phyloP scores from a whole-genome alignment of 2,797 vertebrate genomes.

The Schizopygopsis pylzovi region DNA sequence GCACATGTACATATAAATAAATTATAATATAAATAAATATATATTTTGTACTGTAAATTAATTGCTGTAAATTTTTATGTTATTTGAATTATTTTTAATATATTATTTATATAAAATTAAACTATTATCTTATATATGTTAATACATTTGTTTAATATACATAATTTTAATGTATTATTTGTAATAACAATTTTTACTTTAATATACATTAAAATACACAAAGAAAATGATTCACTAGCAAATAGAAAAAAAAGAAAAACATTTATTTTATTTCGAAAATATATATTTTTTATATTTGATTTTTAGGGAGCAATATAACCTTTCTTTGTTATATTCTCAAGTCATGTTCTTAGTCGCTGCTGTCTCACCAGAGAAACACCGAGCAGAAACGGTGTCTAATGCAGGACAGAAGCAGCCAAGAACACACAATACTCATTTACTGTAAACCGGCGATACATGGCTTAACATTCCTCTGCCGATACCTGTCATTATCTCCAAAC shows the following conservation, averaged over 20 bases:
- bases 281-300: not conserved
- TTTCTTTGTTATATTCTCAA: not conserved
- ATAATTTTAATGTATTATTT: no score
- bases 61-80: no score
- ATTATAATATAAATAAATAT: not conserved
- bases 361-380: conserved; percentile 10
- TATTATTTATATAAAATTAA: no score
- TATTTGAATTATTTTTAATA: no score
- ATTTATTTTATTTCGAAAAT: no score
- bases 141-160: no score
- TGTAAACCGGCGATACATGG: not conserved
- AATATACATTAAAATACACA: not conserved
- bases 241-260: not conserved
- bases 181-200: no score
- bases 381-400: not conserved
- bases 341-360: not conserved
- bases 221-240: not conserved
- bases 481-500: conserved; percentile 15
- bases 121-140: no score
- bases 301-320: not conserved
- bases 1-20: not conserved
- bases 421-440: not conserved
- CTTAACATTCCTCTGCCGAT: conserved; percentile 17
- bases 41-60: not conserved
- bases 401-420: not conserved